Percentiles rank a stretch among this genome's conserved stretches.
Conservation (phyloP, 2,888 invertebrate genomes). For the Diabrotica balteata region DNA sequence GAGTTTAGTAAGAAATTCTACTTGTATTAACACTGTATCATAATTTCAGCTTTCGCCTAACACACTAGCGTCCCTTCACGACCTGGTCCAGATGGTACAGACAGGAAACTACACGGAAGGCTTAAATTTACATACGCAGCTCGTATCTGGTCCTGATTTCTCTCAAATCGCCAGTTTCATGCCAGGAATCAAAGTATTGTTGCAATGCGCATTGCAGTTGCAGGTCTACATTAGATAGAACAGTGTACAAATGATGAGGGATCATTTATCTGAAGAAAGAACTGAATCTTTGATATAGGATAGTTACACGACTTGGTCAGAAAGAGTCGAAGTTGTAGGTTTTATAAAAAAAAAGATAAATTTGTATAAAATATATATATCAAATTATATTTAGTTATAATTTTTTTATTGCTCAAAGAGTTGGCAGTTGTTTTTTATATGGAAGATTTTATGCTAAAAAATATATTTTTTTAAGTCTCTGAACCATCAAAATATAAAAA, state of each 20-base stretch:
- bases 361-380: not conserved
- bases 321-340: no score
- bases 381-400: not conserved
- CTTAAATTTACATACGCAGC: conserved; percentile 73
- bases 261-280: not conserved
- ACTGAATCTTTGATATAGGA: not conserved
- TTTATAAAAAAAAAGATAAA: no score
- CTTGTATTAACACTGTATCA: conserved; percentile 27
- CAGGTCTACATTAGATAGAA: conserved; percentile 65
- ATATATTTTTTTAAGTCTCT: no score
- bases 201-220: conserved; percentile 83
- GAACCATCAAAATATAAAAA: no score
- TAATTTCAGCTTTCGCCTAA: conserved; percentile 75
- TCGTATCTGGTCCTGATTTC: conserved; percentile 89
- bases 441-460: no score
- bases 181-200: conserved; percentile 87
- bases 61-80: conserved; percentile 76
- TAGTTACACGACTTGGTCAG: not conserved
- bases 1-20: no score
- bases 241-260: not conserved
- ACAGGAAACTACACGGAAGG: conserved; percentile 75
- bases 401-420: not conserved
- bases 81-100: conserved; percentile 75
- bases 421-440: no score
- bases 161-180: conserved; percentile 89